Evolutionary conservation across 2,113 vertebrate genomes (phyloP), one percentile per base, ranked within the genome.

Genomic region (Amphiprion percula): DNA sequence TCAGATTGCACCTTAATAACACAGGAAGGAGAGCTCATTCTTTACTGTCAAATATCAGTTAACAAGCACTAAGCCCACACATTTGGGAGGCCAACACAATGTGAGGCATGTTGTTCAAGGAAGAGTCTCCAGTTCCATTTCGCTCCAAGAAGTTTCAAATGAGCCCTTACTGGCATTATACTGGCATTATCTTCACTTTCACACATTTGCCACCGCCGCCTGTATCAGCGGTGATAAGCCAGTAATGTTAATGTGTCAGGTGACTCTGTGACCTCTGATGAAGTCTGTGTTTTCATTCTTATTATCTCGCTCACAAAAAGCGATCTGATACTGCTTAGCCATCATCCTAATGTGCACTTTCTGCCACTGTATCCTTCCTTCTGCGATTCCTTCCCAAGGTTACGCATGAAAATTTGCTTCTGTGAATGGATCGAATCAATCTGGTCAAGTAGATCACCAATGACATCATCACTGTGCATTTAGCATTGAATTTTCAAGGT

Each of bases 171-270:
- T 44, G 47, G 62, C 26, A 74, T 74, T 77, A 82, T 44, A 30
- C 52, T 44, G 47, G 62, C 26, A 74, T 74, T 77, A 82, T 88
- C 74, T 74, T 74, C 52, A 63, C 52, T 76, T 56, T 77, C 77
- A 75, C 82, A 65, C 65, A 47, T 63, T 84, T 1, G 23, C 56
- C 23, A 5, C 39, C 19, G 62, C 67, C 49, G 62, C 65, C 68
- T 84, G 60, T 60, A 66, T 73, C 73, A 59, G 54, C 52, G 68
- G n/a, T 68, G 82, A 87, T 82, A 80, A 90, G 80, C 52, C 47
- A 73, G 44, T 72, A 63, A 56, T 64, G 53, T 83, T 52, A 58
- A 74, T 28, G 79, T 81, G 73, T 74, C 52, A 37, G 21, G 47
- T 82, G 70, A 66, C 52, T 74, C 69, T 46, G 47, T 80, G 71